A percentile compares a stretch with the other conserved stretches of the same genome.
phyloP scores from a whole-genome alignment of 2,888 invertebrate genomes.

The Agriotes lineatus region DNA sequence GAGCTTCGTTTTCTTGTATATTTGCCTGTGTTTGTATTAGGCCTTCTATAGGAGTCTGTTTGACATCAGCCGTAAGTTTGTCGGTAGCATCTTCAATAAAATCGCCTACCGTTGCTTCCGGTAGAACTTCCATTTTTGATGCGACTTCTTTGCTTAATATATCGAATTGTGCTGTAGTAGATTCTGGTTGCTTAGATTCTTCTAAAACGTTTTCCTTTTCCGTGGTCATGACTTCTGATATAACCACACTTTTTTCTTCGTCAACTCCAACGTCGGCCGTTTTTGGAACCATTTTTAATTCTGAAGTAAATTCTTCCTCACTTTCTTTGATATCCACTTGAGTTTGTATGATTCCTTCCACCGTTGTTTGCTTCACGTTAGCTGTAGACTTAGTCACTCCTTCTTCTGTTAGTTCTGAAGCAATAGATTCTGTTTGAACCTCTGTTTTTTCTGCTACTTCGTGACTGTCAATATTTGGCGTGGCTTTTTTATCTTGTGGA shows the following conservation, averaged over 20 bases:
- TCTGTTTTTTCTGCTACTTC: constrained; percentile 63
- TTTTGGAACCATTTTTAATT: constrained; percentile 50
- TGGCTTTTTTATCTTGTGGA: constrained; percentile 60
- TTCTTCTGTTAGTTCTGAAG: constrained; percentile 41
- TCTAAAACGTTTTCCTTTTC: constrained; percentile 66
- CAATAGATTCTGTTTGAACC: constrained; percentile 20
- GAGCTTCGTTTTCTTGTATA: constrained; percentile 58
- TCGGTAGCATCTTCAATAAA: constrained; percentile 2
- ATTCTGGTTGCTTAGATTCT: constrained; percentile 58
- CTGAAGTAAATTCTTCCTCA: constrained; percentile 53
- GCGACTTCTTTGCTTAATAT: constrained; percentile 67
- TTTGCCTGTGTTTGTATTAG: constrained; percentile 46
- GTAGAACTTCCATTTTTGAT: constrained; percentile 56
- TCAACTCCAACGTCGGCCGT: constrained; percentile 65
- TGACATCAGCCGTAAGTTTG: constrained; percentile 19
- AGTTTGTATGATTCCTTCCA: constrained; percentile 59
- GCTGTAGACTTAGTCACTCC: constrained; percentile 56
- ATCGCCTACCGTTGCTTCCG: constrained; percentile 1
- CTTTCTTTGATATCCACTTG: constrained; percentile 60
- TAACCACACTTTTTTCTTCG: constrained; percentile 59
- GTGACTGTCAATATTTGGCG: constrained; percentile 60
- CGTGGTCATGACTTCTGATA: constrained; percentile 68
- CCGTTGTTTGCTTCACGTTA: constrained; percentile 53
- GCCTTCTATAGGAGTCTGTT: constrained; percentile 16
- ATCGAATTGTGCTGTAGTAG: constrained; percentile 56